These are phyloP conservation scores for Chaenogobius annularis DNA, from an alignment of 2,113 vertebrate genomes.

Conservation along the genomic window DNA sequence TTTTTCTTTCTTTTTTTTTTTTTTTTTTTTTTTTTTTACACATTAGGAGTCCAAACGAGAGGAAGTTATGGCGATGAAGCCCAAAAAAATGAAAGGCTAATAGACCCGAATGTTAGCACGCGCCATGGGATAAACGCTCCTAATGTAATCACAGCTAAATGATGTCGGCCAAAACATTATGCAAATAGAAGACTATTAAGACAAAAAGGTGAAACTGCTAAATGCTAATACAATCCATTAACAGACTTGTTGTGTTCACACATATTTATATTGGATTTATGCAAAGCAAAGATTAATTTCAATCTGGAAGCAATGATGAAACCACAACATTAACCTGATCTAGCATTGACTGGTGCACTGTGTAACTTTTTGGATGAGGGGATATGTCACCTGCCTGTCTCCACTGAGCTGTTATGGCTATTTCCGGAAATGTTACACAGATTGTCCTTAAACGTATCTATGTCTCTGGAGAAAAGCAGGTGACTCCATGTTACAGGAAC, in stretches of 20 bases:
- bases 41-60: background rate
- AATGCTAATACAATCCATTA: constrained; percentile 5
- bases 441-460: background rate
- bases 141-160: constrained; percentile 8
- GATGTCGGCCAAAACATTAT: background rate
- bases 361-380: background rate
- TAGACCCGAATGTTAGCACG: background rate
- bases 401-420: too few species aligned
- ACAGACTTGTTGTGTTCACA: background rate
- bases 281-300: background rate
- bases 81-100: background rate
- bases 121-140: background rate
- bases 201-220: background rate
- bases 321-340: background rate
- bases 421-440: background rate
- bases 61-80: background rate
- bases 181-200: constrained; percentile 2
- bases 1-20: background rate
- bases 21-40: background rate
- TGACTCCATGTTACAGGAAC: background rate
- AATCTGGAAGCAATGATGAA: background rate
- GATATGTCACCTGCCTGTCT: background rate
- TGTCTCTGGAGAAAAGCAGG: background rate
- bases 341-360: background rate
- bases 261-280: background rate